phyloP scores from a whole-genome alignment of 2,888 invertebrate species.

The Oasisia sp. region DNA sequence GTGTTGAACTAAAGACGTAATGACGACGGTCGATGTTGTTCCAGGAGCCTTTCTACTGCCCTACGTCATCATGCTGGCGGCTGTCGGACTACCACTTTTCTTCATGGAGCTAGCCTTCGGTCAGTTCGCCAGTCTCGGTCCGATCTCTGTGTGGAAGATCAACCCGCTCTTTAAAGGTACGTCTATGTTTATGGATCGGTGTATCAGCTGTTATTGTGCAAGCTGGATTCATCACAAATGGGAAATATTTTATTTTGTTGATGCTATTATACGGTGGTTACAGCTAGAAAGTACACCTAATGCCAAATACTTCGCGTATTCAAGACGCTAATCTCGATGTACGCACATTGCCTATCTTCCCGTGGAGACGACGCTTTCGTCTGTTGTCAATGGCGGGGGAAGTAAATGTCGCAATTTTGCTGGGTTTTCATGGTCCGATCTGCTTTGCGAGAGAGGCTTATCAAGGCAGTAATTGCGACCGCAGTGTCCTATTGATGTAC shows the following conservation, averaged over 20 bases:
- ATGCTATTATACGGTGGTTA: neutral
- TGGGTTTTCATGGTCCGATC: too few species aligned
- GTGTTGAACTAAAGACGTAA: too few species aligned
- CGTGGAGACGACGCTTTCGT: too few species aligned
- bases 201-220: neutral
- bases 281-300: neutral
- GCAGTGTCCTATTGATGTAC: too few species aligned
- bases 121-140: slow-evolving; percentile 29
- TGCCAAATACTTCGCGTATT: neutral
- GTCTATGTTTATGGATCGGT: neutral
- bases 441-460: too few species aligned
- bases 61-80: slow-evolving; percentile 26
- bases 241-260: neutral
- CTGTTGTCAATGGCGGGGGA: too few species aligned
- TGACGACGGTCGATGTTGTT: neutral
- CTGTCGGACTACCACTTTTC: slow-evolving; percentile 30
- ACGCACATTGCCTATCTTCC: too few species aligned
- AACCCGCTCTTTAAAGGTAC: slow-evolving; percentile 33
- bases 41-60: slow-evolving; percentile 33
- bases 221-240: neutral
- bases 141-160: slow-evolving; percentile 29
- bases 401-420: too few species aligned
- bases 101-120: slow-evolving; percentile 25
- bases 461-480: too few species aligned
- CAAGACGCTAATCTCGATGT: too few species aligned